These are phyloP conservation scores for Danio kyathit DNA, from an alignment of 2,797 vertebrate species.

Conservation along the genomic window DNA sequence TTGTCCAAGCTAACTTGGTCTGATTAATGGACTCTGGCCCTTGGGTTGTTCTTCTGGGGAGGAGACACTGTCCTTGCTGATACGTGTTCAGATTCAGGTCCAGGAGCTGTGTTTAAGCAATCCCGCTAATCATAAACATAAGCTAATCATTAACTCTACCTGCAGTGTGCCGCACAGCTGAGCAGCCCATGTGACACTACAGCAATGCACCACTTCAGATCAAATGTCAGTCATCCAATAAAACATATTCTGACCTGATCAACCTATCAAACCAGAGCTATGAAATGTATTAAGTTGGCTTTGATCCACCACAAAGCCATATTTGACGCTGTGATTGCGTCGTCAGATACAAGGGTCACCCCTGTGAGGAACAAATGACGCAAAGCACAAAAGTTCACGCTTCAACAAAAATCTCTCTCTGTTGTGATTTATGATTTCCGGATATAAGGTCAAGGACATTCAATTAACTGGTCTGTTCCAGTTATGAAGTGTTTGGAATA, in stretches of 20 bases:
- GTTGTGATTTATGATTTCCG: conserved; percentile 50
- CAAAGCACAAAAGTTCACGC: conserved; percentile 33
- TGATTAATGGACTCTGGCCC: conserved; percentile 76
- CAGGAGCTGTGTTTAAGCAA: conserved; percentile 69
- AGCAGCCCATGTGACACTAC: conserved; percentile 67
- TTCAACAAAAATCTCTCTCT: conserved; percentile 55
- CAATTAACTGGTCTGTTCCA: conserved; percentile 1
- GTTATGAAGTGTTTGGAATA: conserved; percentile 11
- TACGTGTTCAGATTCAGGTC: conserved; percentile 62
- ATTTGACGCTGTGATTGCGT: background rate
- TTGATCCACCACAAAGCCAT: background rate
- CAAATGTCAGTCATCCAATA: background rate
- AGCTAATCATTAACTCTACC: conserved; percentile 78
- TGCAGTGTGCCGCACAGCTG: conserved; percentile 63
- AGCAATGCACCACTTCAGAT: background rate
- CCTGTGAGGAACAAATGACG: conserved; percentile 43
- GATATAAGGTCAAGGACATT: conserved; percentile 59
- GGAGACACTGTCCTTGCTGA: conserved; percentile 59
- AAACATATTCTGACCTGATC: background rate
- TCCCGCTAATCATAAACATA: conserved; percentile 77
- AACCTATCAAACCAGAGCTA: conserved; percentile 1
- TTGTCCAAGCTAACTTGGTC: conserved; percentile 55
- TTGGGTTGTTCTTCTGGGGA: conserved; percentile 54
- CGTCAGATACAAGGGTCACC: conserved; percentile 33
- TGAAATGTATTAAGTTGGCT: background rate